Evolutionary conservation across 2,797 vertebrate genomes (phyloP).

Genomic region (Chelmon rostratus): DNA sequence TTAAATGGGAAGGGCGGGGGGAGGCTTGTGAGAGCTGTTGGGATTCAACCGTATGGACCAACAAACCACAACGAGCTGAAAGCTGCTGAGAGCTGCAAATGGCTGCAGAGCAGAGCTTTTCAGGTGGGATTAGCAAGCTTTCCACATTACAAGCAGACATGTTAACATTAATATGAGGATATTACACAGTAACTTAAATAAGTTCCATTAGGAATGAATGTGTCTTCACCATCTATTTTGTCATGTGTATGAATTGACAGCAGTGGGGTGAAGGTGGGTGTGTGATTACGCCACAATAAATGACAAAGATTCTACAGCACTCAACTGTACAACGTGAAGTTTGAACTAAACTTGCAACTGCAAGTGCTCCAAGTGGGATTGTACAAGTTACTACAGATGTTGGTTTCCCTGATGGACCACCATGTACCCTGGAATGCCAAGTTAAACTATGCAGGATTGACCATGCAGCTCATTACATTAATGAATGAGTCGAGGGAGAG

Average conservation of each 20-base stretch:
- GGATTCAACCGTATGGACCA: conserved; percentile 52
- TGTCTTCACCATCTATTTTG: neutral
- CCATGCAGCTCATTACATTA: neutral
- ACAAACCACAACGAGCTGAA: conserved; percentile 43
- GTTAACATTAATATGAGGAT: conserved; percentile 1
- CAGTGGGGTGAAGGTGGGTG: neutral
- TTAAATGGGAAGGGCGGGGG: conserved; percentile 11
- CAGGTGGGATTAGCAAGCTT: conserved; percentile 13
- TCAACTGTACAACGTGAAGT: no score
- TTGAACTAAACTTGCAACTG: no score
- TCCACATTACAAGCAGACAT: conserved; percentile 18
- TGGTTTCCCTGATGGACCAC: neutral
- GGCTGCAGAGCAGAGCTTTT: conserved; percentile 7
- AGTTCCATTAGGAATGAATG: neutral
- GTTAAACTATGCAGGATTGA: neutral
- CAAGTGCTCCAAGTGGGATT: neutral
- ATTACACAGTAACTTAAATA: neutral
- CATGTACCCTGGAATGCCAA: neutral
- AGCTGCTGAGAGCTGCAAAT: conserved; percentile 35
- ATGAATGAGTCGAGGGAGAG: neutral
- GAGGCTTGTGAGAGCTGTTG: conserved; percentile 18
- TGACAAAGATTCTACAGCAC: no score
- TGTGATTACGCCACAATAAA: neutral
- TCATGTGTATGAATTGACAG: neutral
- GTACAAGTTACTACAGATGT: neutral